Conservation (phyloP, 2,113 vertebrate species). For the Centropus unirufus region DNA sequence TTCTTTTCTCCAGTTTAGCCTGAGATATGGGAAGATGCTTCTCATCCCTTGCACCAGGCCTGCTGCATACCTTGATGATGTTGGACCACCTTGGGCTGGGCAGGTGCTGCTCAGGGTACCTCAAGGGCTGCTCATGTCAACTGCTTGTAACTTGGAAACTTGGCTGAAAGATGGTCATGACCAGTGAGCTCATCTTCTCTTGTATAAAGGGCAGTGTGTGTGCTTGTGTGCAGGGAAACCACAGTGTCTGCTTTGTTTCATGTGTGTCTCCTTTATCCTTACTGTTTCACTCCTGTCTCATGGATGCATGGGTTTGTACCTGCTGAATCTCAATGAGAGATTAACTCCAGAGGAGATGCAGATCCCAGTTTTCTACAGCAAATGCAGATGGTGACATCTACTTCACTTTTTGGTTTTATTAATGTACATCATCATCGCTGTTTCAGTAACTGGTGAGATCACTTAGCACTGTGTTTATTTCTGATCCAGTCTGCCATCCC, state of each 20-base stretch:
- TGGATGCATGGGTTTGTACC: background rate
- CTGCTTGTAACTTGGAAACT: background rate
- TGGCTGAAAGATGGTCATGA: background rate
- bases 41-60: background rate
- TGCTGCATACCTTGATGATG: fast-evolving
- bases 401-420: background rate
- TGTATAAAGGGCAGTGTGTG: background rate
- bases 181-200: background rate
- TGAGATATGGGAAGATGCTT: background rate
- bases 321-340: background rate
- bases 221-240: background rate
- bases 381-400: background rate
- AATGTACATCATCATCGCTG: background rate
- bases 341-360: background rate
- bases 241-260: background rate
- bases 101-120: background rate
- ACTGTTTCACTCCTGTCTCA: background rate
- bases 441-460: background rate
- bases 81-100: background rate
- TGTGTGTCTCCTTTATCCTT: background rate
- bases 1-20: background rate
- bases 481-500: background rate
- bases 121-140: background rate
- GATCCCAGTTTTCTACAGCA: background rate
- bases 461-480: background rate